These are phyloP conservation scores for Poecilobothrus nobilitatus DNA, from an alignment of 2,888 invertebrate genomes.

Conservation along the genomic window DNA sequence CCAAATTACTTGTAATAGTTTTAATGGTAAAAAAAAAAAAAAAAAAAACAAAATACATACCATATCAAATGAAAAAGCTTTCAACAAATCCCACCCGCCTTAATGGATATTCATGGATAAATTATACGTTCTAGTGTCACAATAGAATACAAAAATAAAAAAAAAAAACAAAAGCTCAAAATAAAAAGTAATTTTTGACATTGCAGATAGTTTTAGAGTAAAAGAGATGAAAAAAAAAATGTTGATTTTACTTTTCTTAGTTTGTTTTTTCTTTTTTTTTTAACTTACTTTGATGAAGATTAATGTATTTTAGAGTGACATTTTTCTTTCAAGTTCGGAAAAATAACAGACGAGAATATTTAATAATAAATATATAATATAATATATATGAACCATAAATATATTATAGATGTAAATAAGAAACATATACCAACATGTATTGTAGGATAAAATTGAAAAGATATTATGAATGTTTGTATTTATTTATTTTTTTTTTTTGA, in stretches of 20 bases:
- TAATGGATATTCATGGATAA: not conserved
- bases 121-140: not conserved
- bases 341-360: not conserved
- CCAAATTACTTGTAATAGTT: too few relatives aligned
- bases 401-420: not conserved
- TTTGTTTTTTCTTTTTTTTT: not conserved
- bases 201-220: too few relatives aligned
- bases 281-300: not conserved
- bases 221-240: too few relatives aligned
- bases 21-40: too few relatives aligned
- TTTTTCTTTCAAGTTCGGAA: constrained; percentile 2
- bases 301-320: constrained; percentile 2
- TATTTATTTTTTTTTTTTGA: not conserved
- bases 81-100: not conserved
- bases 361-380: too few relatives aligned
- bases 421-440: not conserved
- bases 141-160: not conserved
- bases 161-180: not conserved
- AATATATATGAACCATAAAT: not conserved
- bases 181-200: not conserved
- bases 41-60: not conserved
- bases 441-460: not conserved
- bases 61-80: not conserved
- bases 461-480: not conserved
- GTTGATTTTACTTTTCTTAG: too few relatives aligned